Evolutionary conservation across 2,888 invertebrate genomes (phyloP).

Genomic region (Argyra leucocephala): DNA sequence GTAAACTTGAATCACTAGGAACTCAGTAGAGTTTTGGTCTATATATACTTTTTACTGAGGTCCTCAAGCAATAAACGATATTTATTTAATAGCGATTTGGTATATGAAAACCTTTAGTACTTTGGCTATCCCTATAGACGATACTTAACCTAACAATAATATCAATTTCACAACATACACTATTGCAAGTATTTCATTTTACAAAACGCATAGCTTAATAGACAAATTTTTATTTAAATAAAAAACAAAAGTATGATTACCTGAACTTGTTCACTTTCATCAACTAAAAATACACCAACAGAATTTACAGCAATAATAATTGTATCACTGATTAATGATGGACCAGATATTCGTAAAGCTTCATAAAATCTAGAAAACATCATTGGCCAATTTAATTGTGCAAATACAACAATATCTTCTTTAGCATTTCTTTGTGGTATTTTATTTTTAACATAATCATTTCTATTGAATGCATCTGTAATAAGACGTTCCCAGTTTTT

Average conservation of each 20-base stretch:
- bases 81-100: no score
- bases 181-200: no score
- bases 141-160: no score
- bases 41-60: no score
- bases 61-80: no score
- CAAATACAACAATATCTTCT: slow-evolving; percentile 83
- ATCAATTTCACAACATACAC: no score
- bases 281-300: slow-evolving; percentile 85
- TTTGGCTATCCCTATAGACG: no score
- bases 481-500: slow-evolving; percentile 65
- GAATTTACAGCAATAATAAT: slow-evolving; percentile 90
- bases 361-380: slow-evolving; percentile 91
- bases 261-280: slow-evolving; percentile 83
- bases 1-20: no score
- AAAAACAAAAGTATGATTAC: slow-evolving; percentile 14
- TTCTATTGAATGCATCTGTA: slow-evolving; percentile 59
- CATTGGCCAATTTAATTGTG: slow-evolving; percentile 88
- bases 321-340: slow-evolving; percentile 56
- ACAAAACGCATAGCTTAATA: no score
- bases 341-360: slow-evolving; percentile 67
- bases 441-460: slow-evolving; percentile 60
- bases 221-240: not conserved
- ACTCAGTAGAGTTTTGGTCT: no score
- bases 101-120: no score
- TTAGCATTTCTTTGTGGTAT: slow-evolving; percentile 62